Evolutionary conservation across 2,888 invertebrate species (phyloP).

Genomic region (Saturnia japonica): DNA sequence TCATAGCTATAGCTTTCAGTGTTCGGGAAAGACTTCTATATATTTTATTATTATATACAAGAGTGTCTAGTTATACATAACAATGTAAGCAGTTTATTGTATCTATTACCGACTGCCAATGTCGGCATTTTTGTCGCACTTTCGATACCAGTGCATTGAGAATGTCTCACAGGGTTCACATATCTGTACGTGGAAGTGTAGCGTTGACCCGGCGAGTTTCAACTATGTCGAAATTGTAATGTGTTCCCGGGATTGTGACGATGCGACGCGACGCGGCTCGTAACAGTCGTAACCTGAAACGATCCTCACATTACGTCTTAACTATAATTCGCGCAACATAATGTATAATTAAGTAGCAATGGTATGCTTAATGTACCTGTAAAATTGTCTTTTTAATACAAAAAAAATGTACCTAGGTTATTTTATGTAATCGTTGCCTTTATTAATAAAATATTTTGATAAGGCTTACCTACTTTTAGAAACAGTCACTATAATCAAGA

Average conservation of each 20-base stretch:
- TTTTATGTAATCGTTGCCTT: not conserved
- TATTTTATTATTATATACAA: not conserved
- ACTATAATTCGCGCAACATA: slow-evolving; percentile 44
- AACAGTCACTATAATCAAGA: not conserved
- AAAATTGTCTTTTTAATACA: not conserved
- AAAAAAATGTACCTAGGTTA: not conserved
- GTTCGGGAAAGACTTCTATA: too few species aligned
- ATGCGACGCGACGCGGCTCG: slow-evolving; percentile 29
- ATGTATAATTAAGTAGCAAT: slow-evolving; percentile 36
- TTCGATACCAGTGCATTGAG: slow-evolving; percentile 1
- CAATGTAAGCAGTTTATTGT: not conserved
- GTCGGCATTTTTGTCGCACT: slow-evolving; percentile 19
- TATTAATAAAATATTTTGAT: not conserved
- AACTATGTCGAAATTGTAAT: slow-evolving; percentile 65
- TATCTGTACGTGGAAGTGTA: slow-evolving; percentile 67
- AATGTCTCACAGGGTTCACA: slow-evolving; percentile 47
- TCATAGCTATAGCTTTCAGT: too few species aligned
- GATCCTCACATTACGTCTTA: slow-evolving; percentile 56
- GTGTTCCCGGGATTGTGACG: slow-evolving; percentile 67
- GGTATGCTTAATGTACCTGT: not conserved
- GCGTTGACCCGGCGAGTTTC: slow-evolving; percentile 35
- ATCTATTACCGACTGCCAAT: not conserved
- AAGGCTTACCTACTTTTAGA: not conserved
- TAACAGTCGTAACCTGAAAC: slow-evolving; percentile 62
- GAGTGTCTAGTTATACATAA: not conserved